Evolutionary conservation across 92 coral and sea anemone genomes (phyloP).

Genomic region (Epizoanthus rinbou): DNA sequence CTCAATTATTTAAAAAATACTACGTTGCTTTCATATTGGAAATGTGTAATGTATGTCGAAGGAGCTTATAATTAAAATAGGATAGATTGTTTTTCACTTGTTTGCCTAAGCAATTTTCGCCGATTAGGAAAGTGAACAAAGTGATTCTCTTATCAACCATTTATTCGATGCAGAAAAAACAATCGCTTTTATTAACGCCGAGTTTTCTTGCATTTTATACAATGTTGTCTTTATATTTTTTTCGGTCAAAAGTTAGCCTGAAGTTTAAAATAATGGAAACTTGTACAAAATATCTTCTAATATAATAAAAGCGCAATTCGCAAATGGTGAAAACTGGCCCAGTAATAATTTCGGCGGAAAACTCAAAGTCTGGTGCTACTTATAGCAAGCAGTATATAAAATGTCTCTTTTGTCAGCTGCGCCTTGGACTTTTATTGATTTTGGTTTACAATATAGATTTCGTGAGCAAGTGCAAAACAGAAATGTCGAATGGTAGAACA

Average conservation of each 20-base stretch:
- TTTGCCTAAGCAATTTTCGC: constrained; percentile 6
- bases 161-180: not conserved
- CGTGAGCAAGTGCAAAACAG: not conserved
- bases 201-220: no score
- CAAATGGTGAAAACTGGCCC: not conserved
- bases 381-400: not conserved
- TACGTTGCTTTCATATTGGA: not conserved
- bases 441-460: constrained; percentile 18
- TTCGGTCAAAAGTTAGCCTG: no score
- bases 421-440: constrained; percentile 11
- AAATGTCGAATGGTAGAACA: constrained; percentile 14
- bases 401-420: constrained; percentile 8
- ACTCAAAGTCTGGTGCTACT: not conserved
- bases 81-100: not conserved
- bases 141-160: not conserved
- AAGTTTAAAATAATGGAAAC: not conserved
- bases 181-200: no score
- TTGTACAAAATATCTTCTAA: not conserved
- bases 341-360: not conserved
- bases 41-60: not conserved
- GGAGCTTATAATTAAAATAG: constrained; percentile 10
- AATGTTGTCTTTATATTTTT: no score
- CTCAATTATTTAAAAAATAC: not conserved
- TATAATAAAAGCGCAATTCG: no score
- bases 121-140: not conserved